Conservation (phyloP, 2,797 vertebrate genomes). For the Xenops minutus region DNA sequence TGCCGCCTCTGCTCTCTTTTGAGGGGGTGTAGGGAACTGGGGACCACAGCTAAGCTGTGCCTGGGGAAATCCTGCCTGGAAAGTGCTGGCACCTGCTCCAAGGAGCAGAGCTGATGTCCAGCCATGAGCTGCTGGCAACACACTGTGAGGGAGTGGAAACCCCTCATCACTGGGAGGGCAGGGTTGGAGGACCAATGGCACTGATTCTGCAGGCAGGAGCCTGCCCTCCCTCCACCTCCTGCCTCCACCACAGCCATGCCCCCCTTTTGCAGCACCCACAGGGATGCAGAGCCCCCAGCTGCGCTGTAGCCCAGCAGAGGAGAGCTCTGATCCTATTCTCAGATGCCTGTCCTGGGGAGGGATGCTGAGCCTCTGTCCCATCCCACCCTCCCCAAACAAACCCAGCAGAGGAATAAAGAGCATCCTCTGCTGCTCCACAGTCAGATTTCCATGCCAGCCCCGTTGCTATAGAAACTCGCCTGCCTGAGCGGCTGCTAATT, state of each 20-base stretch:
- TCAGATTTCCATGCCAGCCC: background rate
- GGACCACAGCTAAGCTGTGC: background rate
- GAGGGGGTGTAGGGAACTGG: rapidly evolving
- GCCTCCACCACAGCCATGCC: rapidly evolving
- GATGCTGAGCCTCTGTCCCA: background rate
- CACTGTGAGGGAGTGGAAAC: rapidly evolving
- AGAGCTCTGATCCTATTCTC: background rate
- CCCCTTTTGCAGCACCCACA: rapidly evolving
- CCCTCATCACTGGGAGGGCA: background rate
- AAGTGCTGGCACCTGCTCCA: background rate
- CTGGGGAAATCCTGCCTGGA: background rate
- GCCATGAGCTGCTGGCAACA: background rate
- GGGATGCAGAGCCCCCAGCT: background rate
- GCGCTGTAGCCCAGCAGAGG: rapidly evolving
- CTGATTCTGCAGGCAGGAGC: background rate
- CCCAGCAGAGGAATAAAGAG: background rate
- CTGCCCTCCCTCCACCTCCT: background rate
- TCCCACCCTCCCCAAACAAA: background rate
- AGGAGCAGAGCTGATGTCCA: background rate
- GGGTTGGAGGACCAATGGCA: background rate
- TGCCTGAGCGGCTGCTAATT: constrained; percentile 17
- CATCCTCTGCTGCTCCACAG: constrained; percentile 27
- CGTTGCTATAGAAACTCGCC: constrained; percentile 49
- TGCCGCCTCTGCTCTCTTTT: background rate
- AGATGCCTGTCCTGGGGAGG: background rate